A percentile compares a stretch with the other conserved stretches of the same genome.
These are phyloP conservation scores for Phyto melanocephala DNA, from an alignment of 2,888 invertebrate species.

Conservation along the genomic window DNA sequence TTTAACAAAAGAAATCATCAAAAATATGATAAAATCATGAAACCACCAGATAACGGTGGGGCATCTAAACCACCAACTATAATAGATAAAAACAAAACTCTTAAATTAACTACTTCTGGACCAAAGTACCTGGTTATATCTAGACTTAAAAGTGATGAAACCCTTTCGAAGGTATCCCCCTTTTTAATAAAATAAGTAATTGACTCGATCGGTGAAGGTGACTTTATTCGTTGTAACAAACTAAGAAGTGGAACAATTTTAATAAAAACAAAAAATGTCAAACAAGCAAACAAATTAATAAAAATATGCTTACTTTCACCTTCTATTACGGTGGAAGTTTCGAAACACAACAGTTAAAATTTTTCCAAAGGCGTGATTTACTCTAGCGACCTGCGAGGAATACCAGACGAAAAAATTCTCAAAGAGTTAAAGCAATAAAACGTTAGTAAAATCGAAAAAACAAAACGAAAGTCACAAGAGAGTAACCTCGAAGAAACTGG, in stretches of 20 bases:
- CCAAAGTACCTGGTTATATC: not conserved
- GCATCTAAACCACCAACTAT: not conserved
- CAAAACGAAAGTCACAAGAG: not conserved
- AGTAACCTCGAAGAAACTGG: not conserved
- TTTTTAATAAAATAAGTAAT: not conserved
- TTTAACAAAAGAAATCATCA: too few species aligned
- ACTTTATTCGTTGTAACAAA: not conserved
- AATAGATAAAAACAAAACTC: not conserved
- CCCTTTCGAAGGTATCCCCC: not conserved
- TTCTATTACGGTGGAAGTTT: not conserved
- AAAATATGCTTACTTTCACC: not conserved
- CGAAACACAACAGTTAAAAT: not conserved
- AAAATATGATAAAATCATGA: too few species aligned
- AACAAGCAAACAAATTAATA: not conserved
- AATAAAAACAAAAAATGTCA: not conserved
- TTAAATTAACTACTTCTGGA: not conserved
- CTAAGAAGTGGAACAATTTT: not conserved
- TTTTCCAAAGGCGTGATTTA: slow-evolving; percentile 10
- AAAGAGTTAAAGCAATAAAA: not conserved
- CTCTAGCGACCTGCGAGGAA: slow-evolving; percentile 3
- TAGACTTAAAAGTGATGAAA: not conserved
- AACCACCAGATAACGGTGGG: not conserved
- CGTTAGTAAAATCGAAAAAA: slow-evolving; percentile 6
- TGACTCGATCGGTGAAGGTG: not conserved
- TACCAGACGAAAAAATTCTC: slow-evolving; percentile 2